A percentile compares a stretch with the other conserved stretches of the same genome.
phyloP scores from a whole-genome alignment of 2,113 vertebrate species.

The Mustela nigripes region DNA sequence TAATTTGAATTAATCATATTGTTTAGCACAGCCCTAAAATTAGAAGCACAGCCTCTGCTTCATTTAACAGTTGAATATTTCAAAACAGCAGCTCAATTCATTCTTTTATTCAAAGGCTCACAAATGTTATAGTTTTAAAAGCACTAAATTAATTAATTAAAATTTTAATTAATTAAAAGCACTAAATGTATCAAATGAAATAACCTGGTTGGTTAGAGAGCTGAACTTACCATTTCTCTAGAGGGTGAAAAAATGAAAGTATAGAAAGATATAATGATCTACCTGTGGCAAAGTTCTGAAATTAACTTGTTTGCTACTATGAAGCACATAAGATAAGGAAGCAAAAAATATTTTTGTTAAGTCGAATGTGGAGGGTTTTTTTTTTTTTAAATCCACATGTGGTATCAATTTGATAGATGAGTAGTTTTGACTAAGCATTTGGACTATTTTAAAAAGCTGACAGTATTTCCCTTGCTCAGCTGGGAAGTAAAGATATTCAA shows the following conservation, averaged over 20 bases:
- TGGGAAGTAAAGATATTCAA: constrained; percentile 43
- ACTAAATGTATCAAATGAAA: constrained; percentile 49
- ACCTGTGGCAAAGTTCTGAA: constrained; percentile 45
- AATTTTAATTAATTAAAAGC: constrained; percentile 51
- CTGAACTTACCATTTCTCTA: constrained; percentile 40
- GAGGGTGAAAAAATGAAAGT: not conserved
- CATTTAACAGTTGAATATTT: not conserved
- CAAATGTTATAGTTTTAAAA: constrained; percentile 63
- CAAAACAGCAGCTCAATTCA: constrained; percentile 49
- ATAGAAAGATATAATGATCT: not conserved
- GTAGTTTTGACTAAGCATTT: constrained; percentile 60
- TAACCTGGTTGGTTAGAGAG: not conserved
- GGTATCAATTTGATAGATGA: constrained; percentile 50
- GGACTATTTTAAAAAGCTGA: constrained; percentile 26
- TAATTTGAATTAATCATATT: not conserved
- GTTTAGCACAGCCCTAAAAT: not conserved
- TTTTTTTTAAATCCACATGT: constrained; percentile 59
- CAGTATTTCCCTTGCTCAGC: constrained; percentile 69
- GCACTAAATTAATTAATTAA: constrained; percentile 21
- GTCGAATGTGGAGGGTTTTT: not conserved
- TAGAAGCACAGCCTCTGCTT: constrained; percentile 31
- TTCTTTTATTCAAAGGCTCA: constrained; percentile 63
- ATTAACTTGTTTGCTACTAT: constrained; percentile 48
- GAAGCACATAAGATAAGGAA: constrained; percentile 22
- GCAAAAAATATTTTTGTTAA: constrained; percentile 59